Percentiles rank a stretch among this genome's conserved stretches.
Evolutionary conservation across 2,113 vertebrate genomes (phyloP).

Genomic region (Cyprinodon tularosa): DNA sequence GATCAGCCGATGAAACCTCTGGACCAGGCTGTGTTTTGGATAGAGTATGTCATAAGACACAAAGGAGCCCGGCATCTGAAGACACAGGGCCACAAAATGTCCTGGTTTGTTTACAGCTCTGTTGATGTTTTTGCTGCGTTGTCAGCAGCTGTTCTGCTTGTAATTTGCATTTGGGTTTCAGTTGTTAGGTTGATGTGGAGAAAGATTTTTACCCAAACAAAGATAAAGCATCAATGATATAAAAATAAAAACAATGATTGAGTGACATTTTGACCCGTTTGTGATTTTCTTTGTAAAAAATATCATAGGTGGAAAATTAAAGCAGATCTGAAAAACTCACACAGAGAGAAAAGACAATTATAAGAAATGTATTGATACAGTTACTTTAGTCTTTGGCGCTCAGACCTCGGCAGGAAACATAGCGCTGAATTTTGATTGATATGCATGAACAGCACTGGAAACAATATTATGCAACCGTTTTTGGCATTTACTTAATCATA

Average conservation of each 20-base stretch:
- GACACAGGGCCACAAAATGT: slow-evolving; percentile 84
- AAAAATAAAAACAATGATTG: not conserved
- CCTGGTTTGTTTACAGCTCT: slow-evolving; percentile 90
- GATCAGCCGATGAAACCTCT: slow-evolving; percentile 90
- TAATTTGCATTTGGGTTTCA: slow-evolving; percentile 33
- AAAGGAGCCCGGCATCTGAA: slow-evolving; percentile 87
- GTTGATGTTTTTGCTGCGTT: slow-evolving; percentile 82
- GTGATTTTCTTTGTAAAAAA: not conserved
- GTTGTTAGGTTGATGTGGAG: slow-evolving; percentile 50
- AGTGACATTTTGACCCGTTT: not conserved
- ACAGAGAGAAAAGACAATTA: no score
- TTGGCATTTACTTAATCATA: no score
- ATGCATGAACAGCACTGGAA: no score
- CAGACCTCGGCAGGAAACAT: no score
- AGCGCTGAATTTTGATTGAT: no score
- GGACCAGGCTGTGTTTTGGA: slow-evolving; percentile 89
- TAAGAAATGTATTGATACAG: no score
- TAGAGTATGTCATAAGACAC: slow-evolving; percentile 91
- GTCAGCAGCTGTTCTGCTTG: slow-evolving; percentile 30
- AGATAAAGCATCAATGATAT: slow-evolving; percentile 63
- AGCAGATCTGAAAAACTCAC: no score
- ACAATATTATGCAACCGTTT: no score
- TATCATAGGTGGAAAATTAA: no score
- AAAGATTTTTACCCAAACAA: slow-evolving; percentile 41
- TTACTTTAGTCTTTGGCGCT: no score